These are phyloP conservation scores for Ispidina lecontei DNA, from an alignment of 2,797 vertebrate species.

Conservation along the genomic window DNA sequence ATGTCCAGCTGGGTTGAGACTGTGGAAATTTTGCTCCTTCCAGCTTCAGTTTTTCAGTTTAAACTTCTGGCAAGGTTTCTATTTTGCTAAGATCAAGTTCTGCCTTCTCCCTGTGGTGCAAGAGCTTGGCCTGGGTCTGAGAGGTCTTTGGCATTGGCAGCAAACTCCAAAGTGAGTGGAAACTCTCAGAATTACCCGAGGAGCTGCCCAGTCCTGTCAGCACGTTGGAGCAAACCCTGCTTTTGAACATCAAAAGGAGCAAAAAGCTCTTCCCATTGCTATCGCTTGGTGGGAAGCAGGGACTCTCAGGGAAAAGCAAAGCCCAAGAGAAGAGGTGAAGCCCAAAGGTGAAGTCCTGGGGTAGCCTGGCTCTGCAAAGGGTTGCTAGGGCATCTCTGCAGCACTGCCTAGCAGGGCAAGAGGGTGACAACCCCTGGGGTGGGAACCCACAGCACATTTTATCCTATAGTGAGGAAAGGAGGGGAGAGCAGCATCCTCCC, in stretches of 20 bases:
- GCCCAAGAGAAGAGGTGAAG: neutral
- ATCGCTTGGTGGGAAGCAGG: rapidly evolving
- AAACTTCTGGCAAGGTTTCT: slow-evolving; percentile 50
- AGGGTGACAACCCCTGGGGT: neutral
- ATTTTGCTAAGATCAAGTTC: slow-evolving; percentile 69
- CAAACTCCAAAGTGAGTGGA: neutral
- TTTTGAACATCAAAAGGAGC: no score
- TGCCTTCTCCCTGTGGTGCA: slow-evolving; percentile 58
- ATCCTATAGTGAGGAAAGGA: rapidly evolving
- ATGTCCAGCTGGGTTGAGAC: neutral
- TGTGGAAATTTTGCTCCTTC: slow-evolving; percentile 30
- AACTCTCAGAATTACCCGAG: neutral
- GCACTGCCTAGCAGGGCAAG: no score
- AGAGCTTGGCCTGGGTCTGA: slow-evolving; percentile 8
- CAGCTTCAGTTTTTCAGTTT: neutral
- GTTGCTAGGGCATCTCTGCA: neutral
- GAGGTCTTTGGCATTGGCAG: slow-evolving; percentile 20
- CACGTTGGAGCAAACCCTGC: rapidly evolving
- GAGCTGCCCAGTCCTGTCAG: neutral
- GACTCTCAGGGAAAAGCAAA: neutral
- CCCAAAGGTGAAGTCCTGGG: rapidly evolving
- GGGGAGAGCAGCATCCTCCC: rapidly evolving
- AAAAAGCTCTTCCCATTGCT: rapidly evolving
- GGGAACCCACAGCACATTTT: neutral
- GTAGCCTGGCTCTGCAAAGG: neutral